A percentile compares a stretch with the other conserved stretches of the same genome.
These are phyloP conservation scores for Scaptomyza reducta DNA, from an alignment of 2,888 invertebrate species.

Conservation along the genomic window DNA sequence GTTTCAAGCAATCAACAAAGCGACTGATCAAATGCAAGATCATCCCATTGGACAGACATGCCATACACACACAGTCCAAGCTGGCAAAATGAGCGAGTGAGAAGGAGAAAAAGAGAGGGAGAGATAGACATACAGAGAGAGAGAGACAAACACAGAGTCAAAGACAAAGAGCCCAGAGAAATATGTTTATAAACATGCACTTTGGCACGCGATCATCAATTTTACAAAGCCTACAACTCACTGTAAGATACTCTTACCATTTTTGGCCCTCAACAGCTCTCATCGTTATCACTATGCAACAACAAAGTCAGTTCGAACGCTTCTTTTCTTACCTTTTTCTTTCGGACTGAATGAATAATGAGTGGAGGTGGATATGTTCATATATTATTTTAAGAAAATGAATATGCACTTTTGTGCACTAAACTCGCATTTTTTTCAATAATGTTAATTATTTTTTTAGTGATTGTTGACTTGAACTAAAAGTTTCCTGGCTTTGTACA, in stretches of 20 bases:
- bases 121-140: background rate
- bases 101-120: background rate
- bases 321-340: conserved; percentile 11
- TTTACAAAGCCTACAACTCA: conserved; percentile 62
- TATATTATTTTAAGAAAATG: conserved; percentile 29
- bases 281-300: conserved; percentile 54
- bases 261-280: conserved; percentile 59
- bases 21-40: conserved; percentile 79
- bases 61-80: conserved; percentile 30
- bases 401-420: background rate
- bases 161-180: conserved; percentile 46
- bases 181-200: conserved; percentile 80
- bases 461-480: background rate
- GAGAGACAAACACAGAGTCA: conserved; percentile 10
- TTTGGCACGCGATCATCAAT: conserved; percentile 80
- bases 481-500: background rate
- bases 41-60: conserved; percentile 71
- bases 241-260: conserved; percentile 70
- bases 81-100: conserved; percentile 1
- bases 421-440: background rate
- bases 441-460: background rate
- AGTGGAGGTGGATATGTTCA: conserved; percentile 35
- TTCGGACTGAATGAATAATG: conserved; percentile 41
- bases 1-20: conserved; percentile 80
- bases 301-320: conserved; percentile 47